Percentiles rank a stretch among this genome's conserved stretches.
phyloP scores from a whole-genome alignment of 2,113 vertebrate genomes.

The Lagopus leucura region DNA sequence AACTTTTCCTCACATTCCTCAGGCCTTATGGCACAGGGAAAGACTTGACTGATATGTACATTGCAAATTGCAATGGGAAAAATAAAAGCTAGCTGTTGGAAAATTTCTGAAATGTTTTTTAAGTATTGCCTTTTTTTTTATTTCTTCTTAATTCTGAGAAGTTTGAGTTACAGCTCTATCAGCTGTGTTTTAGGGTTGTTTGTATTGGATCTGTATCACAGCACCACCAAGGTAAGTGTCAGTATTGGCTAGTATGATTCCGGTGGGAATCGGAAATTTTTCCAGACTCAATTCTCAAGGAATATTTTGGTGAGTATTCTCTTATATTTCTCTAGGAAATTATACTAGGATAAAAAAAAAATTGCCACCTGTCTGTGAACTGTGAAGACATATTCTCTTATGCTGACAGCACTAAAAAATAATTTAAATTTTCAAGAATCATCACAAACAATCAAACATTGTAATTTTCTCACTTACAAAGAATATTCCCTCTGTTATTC shows the following conservation, averaged over 20 bases:
- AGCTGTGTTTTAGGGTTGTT: background rate
- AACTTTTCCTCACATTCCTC: background rate
- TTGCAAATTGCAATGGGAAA: background rate
- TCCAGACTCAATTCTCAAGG: background rate
- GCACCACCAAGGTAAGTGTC: background rate
- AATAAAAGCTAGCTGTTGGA: background rate
- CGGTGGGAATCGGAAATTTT: background rate
- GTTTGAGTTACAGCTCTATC: background rate
- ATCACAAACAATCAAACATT: background rate
- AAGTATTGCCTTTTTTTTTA: background rate
- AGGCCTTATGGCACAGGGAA: background rate
- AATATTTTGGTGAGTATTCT: background rate
- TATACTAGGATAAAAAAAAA: background rate
- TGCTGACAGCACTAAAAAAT: background rate
- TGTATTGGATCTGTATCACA: background rate
- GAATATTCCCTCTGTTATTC: constrained; percentile 47
- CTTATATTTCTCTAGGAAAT: background rate
- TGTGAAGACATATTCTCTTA: constrained; percentile 17
- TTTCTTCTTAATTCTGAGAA: background rate
- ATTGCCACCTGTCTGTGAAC: background rate
- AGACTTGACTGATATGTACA: background rate
- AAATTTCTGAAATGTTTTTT: background rate
- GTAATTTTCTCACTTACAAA: constrained; percentile 21
- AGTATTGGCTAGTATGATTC: background rate
- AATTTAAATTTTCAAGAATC: constrained; percentile 27